Evolutionary conservation across 92 coral and sea anemone genomes (phyloP), one percentile per base, ranked within the genome.

Genomic region (Epizoanthus stellaris): DNA sequence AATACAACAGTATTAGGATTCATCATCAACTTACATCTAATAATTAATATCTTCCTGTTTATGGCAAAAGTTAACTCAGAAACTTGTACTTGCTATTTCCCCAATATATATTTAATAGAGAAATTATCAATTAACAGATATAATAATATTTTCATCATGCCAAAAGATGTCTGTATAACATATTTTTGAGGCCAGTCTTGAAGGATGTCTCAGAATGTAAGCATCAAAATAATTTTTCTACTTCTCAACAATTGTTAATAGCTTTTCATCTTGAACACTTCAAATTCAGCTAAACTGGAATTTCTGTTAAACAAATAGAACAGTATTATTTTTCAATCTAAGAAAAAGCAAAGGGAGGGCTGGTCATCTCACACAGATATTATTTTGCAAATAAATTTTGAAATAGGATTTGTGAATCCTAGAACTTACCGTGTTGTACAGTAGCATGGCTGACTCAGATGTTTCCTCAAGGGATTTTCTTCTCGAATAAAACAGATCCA

Each of bases 381-480:
- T 63, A 79, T 42, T 30, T 79, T 45, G 52, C 71, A 63, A 79
- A 79, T 34, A 63, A 36, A 34, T 43, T 68, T 6, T 19, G n/a
- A 76, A 62, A 61, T 59, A 59, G 12, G 47, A 54, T 63, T 75
- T 57, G 5, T 17, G 52, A 76, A 59, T 34, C 23, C 13, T 59
- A 11, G n/a, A 25, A 79, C 83, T 79, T 38, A 79, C 83, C 83
- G 58, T 62, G 83, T 79, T 62, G 5, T 79, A 79, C 58, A 79
- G 83, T 62, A 79, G 72, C 83, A 79, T 79, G 58, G 12, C 40
- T 63, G 42, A 43, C 12, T 62, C 81, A 30, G 53, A 49, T 15
- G 25, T 25, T 9, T 58, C 59, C 62, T 14, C 68, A 77, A 11
- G 14, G 20, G n/a, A 67, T 13, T 43, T 61, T 12, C 82, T 77